Evolutionary conservation across 2,797 vertebrate species (phyloP), one percentile per base, ranked within the genome.

Genomic region (Sebastes hubbsi): DNA sequence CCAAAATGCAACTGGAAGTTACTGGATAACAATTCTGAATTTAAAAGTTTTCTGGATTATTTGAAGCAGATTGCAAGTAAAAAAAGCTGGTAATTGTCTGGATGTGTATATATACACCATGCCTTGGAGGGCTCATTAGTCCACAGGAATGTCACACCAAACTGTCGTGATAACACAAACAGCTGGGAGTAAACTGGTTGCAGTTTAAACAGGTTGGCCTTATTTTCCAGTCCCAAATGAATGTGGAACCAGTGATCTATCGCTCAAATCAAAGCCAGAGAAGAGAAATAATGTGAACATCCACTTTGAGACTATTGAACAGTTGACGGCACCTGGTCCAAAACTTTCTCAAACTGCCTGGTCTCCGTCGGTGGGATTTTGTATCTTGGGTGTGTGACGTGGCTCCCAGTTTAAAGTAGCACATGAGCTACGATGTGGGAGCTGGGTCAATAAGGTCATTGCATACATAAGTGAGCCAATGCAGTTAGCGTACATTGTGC

Each of bases 401-500:
- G 54, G 66, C 75, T 84, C 42, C 30, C 58, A 22, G 70, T 46
- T 72, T 74, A 10, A 62, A 63, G 36, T 55, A 34, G 34, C 42
- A 49, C 56, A 10, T 68, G 18, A 78, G 78, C 75, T 70, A 59
- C 30, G 6, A 24, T 58, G 25, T 42, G 29, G 76, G 80, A 59
- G 74, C 74, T 52, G 25, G 69, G 65, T 60, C 18, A 77, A 20
- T 20, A 14, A 62, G 58, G 63, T 88, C 58, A 80, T 38, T 77
- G 81, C 87, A 88, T 91, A 90, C 90, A 82, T 77, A 68, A 78
- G 88, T 76, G 89, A 92, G 91, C 88, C 85, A 27, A 83, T 20
- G 12, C 56, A 79, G 82, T 86, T 69, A 60, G 25, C 8, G 42
- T 75, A 85, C 74, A 73, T 85, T 72, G 89, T 86, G 87, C 83